These are phyloP conservation scores for Epinephelus lanceolatus DNA, from an alignment of 2,113 vertebrate genomes.

Conservation along the genomic window DNA sequence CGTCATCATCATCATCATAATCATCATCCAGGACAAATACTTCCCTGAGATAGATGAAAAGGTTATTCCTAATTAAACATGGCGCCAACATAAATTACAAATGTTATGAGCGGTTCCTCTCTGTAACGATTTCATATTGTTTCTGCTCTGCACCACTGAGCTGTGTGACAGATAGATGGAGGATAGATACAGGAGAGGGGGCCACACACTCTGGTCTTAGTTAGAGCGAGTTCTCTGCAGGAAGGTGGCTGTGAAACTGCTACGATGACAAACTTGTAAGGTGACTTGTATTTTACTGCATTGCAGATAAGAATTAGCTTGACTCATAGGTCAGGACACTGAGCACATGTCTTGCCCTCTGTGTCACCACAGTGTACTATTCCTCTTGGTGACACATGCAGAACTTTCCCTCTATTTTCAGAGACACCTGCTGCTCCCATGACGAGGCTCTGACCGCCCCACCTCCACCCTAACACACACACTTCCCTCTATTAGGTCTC, in stretches of 20 bases:
- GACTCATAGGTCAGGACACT: background rate
- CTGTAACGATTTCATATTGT: slow-evolving; percentile 13
- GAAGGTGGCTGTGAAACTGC: background rate
- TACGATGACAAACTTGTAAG: background rate
- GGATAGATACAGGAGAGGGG: background rate
- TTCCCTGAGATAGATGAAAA: background rate
- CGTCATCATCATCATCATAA: background rate
- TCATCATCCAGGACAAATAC: background rate
- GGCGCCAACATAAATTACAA: slow-evolving; percentile 19
- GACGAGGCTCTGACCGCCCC: background rate
- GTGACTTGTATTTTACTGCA: background rate
- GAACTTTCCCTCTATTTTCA: slow-evolving; percentile 38
- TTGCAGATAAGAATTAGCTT: background rate
- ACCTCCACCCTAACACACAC: too few relatives aligned
- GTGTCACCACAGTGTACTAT: slow-evolving; percentile 7
- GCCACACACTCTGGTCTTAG: background rate
- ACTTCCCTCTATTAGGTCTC: background rate
- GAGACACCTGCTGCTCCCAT: slow-evolving; percentile 39
- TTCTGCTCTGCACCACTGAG: slow-evolving; percentile 42
- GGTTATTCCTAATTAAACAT: slow-evolving; percentile 28
- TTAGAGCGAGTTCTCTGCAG: background rate
- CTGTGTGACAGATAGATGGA: slow-evolving; percentile 11
- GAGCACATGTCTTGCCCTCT: slow-evolving; percentile 30
- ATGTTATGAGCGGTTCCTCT: slow-evolving; percentile 10
- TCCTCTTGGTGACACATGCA: slow-evolving; percentile 40